Base-by-base conservation (phyloP, 2,888 invertebrate species). In the Empis stercorea region DNA sequence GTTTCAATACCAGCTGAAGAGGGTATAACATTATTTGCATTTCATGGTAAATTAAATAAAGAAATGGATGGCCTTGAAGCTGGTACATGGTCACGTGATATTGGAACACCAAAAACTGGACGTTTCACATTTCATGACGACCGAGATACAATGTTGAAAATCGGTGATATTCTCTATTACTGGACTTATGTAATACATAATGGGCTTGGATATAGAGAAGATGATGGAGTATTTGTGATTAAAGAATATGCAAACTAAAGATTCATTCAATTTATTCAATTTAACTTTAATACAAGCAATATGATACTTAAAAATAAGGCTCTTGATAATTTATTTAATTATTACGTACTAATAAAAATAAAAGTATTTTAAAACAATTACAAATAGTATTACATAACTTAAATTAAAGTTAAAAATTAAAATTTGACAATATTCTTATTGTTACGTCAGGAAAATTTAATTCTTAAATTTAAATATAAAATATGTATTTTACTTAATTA, bases 171-270 rank as follows among this genome's bases (percentile, higher is more conserved):
- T 7, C 67, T 87, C 16, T 80, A 86, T 61, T 86, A 80, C 61
- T 86, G 86, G 85, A 75, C 82, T 1, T 83, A 81, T 56, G 82
- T 83, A 1, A 76, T 82, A 52, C 79, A 80, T 57, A 73, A 80
- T 52, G 80, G 81, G 0, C 63, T 82, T 30, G 84, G 84, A 0
- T 84, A 83, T 59, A 71, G 79, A 30, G 76, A 79, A 54, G 73
- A 80, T 48, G 71, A 79, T 57, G 76, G 34, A 7, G n/a, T 34
- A 14, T 48, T 27, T 39, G 16, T 45, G 13, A 43, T 48, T 1
- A 10, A 17, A 11, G 44, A 40, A n/a, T 49, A 49, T 42, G 30
- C 15, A 44, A 46, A 27, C 32, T 16, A 37, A 36, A 16, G 5
- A 27, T 13, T 2, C 3, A 30, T 37, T 10, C 14, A 37, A n/a